phyloP scores from a whole-genome alignment of 2,888 invertebrate genomes.

The Escarpia spicata region DNA sequence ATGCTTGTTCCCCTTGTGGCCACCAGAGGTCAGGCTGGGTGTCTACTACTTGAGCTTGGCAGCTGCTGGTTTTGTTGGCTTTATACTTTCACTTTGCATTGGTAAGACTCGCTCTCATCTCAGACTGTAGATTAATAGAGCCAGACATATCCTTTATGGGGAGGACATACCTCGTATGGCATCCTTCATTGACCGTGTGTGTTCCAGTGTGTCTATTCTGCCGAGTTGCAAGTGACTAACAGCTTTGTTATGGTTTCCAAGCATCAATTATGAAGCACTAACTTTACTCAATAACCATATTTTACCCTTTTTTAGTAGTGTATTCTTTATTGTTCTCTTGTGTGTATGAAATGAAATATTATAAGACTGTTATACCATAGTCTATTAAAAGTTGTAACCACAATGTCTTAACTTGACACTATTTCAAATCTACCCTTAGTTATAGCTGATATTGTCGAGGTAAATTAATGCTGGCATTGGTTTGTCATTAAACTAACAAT shows the following conservation, averaged over 20 bases:
- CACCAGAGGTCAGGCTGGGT: slow-evolving; percentile 85
- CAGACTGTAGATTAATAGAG: background rate
- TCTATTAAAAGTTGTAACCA: too few relatives aligned
- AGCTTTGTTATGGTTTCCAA: background rate
- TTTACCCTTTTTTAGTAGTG: background rate
- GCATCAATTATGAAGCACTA: background rate
- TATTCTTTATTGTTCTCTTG: background rate
- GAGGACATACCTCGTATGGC: background rate
- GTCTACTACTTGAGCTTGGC: slow-evolving; percentile 97
- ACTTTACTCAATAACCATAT: background rate
- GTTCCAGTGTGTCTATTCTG: background rate
- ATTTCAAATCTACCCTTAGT: too few relatives aligned
- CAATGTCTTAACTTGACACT: too few relatives aligned
- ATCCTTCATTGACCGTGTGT: background rate
- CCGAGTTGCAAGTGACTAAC: background rate
- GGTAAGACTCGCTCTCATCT: slow-evolving; percentile 60
- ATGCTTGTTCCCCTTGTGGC: slow-evolving; percentile 99
- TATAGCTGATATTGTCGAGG: background rate
- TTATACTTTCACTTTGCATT: slow-evolving; percentile 89
- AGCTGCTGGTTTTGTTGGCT: slow-evolving; percentile 92
- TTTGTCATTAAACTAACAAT: background rate
- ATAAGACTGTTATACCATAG: too few relatives aligned
- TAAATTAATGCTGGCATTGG: background rate
- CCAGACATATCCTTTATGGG: background rate
- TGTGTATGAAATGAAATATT: too few relatives aligned